Evolutionary conservation across 2,797 vertebrate species (phyloP), one percentile per base, ranked within the genome.

Genomic region (Danio kyathit): DNA sequence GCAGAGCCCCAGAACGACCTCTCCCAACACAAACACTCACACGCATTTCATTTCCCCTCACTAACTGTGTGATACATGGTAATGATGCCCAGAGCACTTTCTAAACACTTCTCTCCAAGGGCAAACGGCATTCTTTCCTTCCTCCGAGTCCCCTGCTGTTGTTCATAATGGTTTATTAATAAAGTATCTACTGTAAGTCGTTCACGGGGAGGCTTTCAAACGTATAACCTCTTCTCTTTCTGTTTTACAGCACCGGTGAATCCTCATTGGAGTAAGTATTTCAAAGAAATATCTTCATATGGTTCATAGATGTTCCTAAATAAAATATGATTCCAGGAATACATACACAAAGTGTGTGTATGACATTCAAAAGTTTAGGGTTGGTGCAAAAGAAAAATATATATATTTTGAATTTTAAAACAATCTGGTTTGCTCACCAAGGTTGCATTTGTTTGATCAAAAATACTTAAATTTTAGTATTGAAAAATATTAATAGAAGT

Each of bases 261-360:
- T 89, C 95, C 95, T 75, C 94, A 95, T 74, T 93, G 96, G 85
- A 93, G 95, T 96, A 90, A 96, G 95, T 96, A 94, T 88, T 72
- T 74, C 65, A 29, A 52, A 52, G 14, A 11, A 5, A 13, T 29
- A 29, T 29, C 12, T 12, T 52, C 49, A 52, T 52, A 5, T 52
- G 49, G 14, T 52, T 13, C 14, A 52, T 6, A 52, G 49, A 52
- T 52, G 14, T 11, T 52, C 49, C 11, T 52, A 52, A 52, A 52
- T 52, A 52, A 52, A 52, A 5, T 7, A 66, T 66, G 64, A 46
- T 19, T 48, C 12, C 19, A 21, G 12, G 29, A 29, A 3, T 29
- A 29, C 29, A 40, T 61, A 40, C 7, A 14, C 11, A 46, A 29
- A 29, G 3, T 29, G 29, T 29, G 29, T 29, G 29, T 29, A 29